Percentiles rank a stretch among this genome's conserved stretches.
phyloP scores from a whole-genome alignment of 2,888 invertebrate genomes.

The Salpingus planirostris region DNA sequence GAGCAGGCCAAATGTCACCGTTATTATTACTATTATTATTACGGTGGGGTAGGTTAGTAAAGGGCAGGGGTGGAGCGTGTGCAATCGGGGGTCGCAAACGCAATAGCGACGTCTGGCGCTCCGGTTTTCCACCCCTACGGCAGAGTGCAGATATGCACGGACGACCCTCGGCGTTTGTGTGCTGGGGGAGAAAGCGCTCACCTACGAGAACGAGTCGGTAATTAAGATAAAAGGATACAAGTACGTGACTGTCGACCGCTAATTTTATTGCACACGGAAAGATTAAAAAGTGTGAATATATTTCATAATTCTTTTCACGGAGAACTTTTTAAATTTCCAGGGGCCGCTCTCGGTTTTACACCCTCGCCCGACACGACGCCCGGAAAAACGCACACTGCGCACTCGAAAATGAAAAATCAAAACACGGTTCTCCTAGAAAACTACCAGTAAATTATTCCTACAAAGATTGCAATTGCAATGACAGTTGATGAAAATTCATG shows the following conservation, averaged over 20 bases:
- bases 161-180: no score
- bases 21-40: no score
- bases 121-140: not conserved
- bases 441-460: no score
- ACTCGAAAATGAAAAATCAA: no score
- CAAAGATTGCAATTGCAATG: no score
- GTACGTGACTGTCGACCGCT: conserved; percentile 16
- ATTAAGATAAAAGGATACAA: conserved; percentile 19
- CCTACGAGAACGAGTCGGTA: conserved; percentile 12
- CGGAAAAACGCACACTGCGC: no score
- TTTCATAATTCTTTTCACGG: not conserved
- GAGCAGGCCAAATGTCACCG: conserved; percentile 28
- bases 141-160: no score
- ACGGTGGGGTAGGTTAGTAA: conserved; percentile 22
- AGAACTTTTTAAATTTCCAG: not conserved
- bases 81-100: not conserved
- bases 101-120: not conserved
- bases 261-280: conserved; percentile 16
- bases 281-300: conserved; percentile 11
- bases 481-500: no score
- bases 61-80: conserved; percentile 9
- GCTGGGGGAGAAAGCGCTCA: conserved; percentile 1
- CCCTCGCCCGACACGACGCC: no score
- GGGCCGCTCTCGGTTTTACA: no score
- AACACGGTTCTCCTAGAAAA: no score